Conservation (phyloP, 2,888 invertebrate species). For the Synergus umbraculus region DNA sequence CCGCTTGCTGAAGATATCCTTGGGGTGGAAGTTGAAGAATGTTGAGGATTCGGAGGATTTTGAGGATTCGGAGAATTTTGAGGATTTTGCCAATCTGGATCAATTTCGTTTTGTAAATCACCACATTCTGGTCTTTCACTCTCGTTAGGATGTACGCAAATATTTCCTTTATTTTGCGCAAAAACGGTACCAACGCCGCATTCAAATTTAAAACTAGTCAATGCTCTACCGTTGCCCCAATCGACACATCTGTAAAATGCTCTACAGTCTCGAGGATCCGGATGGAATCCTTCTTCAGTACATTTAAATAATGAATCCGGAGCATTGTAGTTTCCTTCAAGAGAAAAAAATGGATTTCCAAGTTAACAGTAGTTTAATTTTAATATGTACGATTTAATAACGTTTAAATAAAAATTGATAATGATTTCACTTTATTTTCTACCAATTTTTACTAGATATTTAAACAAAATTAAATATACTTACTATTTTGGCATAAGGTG, state of each 20-base stretch:
- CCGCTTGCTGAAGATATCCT: not conserved
- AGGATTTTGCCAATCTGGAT: conserved; percentile 57
- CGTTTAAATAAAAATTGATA: no score
- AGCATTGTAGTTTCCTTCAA: conserved; percentile 54
- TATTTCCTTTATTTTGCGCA: conserved; percentile 78
- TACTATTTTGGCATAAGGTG: conserved; percentile 55
- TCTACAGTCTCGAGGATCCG: conserved; percentile 85
- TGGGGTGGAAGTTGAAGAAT: not conserved
- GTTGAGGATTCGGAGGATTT: not conserved
- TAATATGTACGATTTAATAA: no score
- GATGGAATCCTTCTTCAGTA: conserved; percentile 84
- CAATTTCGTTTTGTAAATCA: conserved; percentile 79
- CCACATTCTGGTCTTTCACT: conserved; percentile 85
- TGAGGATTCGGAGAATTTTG: not conserved
- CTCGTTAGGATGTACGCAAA: conserved; percentile 85
- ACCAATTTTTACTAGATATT: not conserved
- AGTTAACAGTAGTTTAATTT: no score
- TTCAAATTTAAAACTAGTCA: conserved; percentile 83
- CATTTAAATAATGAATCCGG: conserved; percentile 78
- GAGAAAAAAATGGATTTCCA: conserved; percentile 3
- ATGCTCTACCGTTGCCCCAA: conserved; percentile 79
- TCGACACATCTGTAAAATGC: conserved; percentile 87
- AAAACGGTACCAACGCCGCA: conserved; percentile 88
- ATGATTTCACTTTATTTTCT: no score
- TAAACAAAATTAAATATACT: conserved; percentile 44